Evolutionary conservation across 2,113 vertebrate genomes (phyloP).

Genomic region (Catharus minimus): DNA sequence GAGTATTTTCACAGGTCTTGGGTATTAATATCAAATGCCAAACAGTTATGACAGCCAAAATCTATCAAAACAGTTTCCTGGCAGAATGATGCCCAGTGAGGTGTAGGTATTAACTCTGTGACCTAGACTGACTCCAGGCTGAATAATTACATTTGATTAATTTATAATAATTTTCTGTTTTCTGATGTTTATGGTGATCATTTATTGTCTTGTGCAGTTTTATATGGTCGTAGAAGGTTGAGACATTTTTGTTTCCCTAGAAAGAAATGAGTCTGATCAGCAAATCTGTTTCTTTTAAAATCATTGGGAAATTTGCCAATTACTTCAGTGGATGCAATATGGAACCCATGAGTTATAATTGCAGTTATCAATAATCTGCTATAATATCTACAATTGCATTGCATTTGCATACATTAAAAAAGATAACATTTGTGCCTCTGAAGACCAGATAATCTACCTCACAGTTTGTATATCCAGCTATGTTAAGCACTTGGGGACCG

Average conservation of each 20-base stretch:
- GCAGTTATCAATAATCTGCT: slow-evolving; percentile 34
- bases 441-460: not conserved
- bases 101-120: not conserved
- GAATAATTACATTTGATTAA: not conserved
- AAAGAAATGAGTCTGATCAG: not conserved
- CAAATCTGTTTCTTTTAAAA: not conserved
- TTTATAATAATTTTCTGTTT: not conserved
- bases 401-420: slow-evolving; percentile 32
- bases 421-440: slow-evolving; percentile 11
- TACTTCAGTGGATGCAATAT: not conserved
- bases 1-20: not conserved
- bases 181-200: not conserved
- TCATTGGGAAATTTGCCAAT: not conserved
- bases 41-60: not conserved
- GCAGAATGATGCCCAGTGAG: not conserved
- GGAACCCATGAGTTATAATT: not conserved
- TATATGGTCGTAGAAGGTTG: not conserved
- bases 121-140: not conserved
- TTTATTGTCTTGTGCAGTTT: not conserved
- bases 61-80: slow-evolving; percentile 1
- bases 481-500: not conserved
- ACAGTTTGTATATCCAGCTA: not conserved
- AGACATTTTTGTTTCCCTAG: not conserved
- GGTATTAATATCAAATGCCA: not conserved
- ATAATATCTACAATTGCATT: slow-evolving; percentile 19